These are phyloP conservation scores for Stenodema calcarata DNA, from an alignment of 2,888 invertebrate genomes.

Conservation along the genomic window DNA sequence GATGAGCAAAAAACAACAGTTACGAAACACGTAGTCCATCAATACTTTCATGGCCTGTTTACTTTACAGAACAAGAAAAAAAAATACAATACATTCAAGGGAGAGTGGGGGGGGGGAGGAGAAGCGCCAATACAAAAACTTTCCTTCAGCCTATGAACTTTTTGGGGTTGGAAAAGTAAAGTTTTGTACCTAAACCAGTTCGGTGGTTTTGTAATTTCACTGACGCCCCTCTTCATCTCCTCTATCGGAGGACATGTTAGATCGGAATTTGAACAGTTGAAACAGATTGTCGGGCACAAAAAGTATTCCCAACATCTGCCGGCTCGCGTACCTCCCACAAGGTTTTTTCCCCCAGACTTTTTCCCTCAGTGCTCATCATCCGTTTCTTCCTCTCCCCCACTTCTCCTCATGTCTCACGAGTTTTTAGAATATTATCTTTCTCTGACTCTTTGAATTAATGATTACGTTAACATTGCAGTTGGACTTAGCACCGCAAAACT, in stretches of 20 bases:
- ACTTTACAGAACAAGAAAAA: no score
- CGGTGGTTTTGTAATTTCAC: slow-evolving; percentile 21
- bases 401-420: neutral
- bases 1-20: no score
- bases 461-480: neutral
- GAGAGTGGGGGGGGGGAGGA: neutral
- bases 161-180: neutral
- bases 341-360: neutral
- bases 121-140: neutral
- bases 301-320: slow-evolving; percentile 35
- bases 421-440: neutral
- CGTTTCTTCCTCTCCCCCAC: neutral
- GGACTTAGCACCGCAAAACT: neutral
- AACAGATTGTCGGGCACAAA: slow-evolving; percentile 38
- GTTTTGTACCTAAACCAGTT: neutral
- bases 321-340: slow-evolving; percentile 34
- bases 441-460: neutral
- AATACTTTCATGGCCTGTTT: no score
- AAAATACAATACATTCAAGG: no score
- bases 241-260: slow-evolving; percentile 12
- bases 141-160: neutral
- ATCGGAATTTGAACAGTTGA: slow-evolving; percentile 37
- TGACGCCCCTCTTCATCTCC: neutral
- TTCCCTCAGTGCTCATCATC: neutral
- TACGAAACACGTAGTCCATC: no score